phyloP scores from a whole-genome alignment of 2,888 invertebrate species.

The Lithophane semibrunnea region DNA sequence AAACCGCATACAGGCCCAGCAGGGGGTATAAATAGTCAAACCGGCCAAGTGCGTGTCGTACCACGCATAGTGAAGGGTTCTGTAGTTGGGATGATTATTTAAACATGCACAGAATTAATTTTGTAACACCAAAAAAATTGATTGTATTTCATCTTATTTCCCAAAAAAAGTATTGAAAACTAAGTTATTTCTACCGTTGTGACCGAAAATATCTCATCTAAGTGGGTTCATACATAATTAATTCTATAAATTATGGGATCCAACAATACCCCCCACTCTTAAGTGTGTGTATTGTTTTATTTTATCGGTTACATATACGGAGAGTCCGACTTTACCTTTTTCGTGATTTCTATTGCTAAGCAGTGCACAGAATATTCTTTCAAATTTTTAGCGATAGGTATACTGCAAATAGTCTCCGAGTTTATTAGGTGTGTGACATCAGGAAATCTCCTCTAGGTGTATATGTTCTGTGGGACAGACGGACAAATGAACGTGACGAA shows the following conservation, averaged over 20 bases:
- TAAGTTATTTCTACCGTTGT: too few species aligned
- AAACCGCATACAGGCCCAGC: not conserved
- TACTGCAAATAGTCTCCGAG: too few species aligned
- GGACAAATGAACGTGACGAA: too few species aligned
- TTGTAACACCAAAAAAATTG: not conserved
- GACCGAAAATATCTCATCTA: too few species aligned
- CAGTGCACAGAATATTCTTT: too few species aligned
- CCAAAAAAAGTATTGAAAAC: too few species aligned
- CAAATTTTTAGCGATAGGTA: too few species aligned
- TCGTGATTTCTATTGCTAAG: not conserved
- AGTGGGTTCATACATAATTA: too few species aligned
- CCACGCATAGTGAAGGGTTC: not conserved
- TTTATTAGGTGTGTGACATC: not conserved
- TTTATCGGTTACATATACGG: not conserved
- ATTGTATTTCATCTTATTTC: too few species aligned
- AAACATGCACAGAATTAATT: not conserved
- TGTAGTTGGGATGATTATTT: not conserved
- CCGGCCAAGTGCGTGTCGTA: not conserved
- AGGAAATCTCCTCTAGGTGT: not conserved
- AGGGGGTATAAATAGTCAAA: conserved; percentile 13
- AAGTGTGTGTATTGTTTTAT: not conserved
- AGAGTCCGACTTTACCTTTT: not conserved
- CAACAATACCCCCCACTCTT: not conserved
- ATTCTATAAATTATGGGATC: too few species aligned
- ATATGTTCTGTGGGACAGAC: not conserved